Evolutionary conservation across 1,140 invertebrate genomes (phyloP).

Genomic region (Hyles euphorbiae): DNA sequence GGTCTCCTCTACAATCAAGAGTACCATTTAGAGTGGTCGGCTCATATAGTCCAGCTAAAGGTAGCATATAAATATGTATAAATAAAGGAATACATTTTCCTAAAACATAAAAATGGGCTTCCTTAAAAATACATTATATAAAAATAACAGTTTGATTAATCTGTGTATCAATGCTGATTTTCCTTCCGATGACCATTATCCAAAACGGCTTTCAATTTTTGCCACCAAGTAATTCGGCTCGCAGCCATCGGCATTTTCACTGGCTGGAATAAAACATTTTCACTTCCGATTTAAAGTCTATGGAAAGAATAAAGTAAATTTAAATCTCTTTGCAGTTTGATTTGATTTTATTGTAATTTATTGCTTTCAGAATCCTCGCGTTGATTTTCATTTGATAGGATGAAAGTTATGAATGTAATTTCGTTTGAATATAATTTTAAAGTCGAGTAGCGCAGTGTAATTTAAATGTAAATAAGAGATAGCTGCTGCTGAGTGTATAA

Average conservation of each 20-base stretch:
- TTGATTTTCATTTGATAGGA: neutral
- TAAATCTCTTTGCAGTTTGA: neutral
- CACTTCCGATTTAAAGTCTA: constrained; percentile 36
- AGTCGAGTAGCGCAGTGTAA: no score
- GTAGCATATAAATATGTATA: no score
- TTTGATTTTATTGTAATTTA: neutral
- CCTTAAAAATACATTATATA: neutral
- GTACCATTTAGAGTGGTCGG: no score
- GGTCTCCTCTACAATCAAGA: no score
- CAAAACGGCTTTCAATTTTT: constrained; percentile 57
- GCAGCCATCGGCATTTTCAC: constrained; percentile 58
- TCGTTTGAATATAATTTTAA: no score
- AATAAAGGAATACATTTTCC: no score
- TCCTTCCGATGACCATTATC: constrained; percentile 24
- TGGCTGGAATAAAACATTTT: constrained; percentile 63
- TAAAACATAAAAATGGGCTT: no score
- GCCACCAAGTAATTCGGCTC: constrained; percentile 61
- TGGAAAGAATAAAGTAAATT: constrained; percentile 29
- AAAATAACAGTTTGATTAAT: neutral
- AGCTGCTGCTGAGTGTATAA: no score
- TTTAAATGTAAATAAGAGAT: no score
- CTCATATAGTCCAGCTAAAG: no score
- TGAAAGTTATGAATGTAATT: neutral
- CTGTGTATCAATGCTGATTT: neutral
- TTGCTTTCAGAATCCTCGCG: neutral